Evolutionary conservation across 2,113 vertebrate species (phyloP), one percentile per base, ranked within the genome.

Genomic region (Scatophagus argus): DNA sequence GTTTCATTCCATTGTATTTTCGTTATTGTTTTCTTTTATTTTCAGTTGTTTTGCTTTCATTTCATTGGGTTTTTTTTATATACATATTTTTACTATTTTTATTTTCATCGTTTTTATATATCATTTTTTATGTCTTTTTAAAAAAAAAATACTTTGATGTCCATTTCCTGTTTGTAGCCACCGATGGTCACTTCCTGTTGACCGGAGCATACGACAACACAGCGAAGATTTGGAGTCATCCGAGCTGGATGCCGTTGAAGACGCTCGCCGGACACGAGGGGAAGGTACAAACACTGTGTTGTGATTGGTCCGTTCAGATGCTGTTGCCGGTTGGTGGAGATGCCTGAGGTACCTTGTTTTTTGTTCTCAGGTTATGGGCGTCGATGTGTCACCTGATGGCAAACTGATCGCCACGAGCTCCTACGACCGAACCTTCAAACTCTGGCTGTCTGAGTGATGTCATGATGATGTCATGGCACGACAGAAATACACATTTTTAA

Each of bases 341-440:
- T 11, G 0, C 9, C 5, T 8, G 1, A 0, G 2, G 1, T 8
- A 7, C 8, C 0, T 43, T 38, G 7, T 32, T 14, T 39, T 5
- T 74, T 73, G 2, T 70, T 64, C 56, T 16, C 66, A 93, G 92
- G 98, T 99, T 77, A 99, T 99, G 98, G 97, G 96, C 1, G 85
- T 99, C 10, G 98, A 99, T 52, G 93, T 99, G 75, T 99, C 98
- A 21, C 94, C 95, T 0, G 96, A 99, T 0, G 98, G 98, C 4
- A 97, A 97, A 49, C 95, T 99, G 49, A 99, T 99, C 52, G 98
- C 98, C 3, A 99, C 98, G 21, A 96, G 97, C 86, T 99, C 98
- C 2, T 99, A 97, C 0, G 97, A 99, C 88, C 95, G 98, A 66
- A 99, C 98, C 91, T 99, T 99, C 92, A 99, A 99, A 90, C 94